Evolutionary conservation across 2,797 vertebrate genomes (phyloP), one percentile per base, ranked within the genome.

Genomic region (Poeciliopsis presidionis): DNA sequence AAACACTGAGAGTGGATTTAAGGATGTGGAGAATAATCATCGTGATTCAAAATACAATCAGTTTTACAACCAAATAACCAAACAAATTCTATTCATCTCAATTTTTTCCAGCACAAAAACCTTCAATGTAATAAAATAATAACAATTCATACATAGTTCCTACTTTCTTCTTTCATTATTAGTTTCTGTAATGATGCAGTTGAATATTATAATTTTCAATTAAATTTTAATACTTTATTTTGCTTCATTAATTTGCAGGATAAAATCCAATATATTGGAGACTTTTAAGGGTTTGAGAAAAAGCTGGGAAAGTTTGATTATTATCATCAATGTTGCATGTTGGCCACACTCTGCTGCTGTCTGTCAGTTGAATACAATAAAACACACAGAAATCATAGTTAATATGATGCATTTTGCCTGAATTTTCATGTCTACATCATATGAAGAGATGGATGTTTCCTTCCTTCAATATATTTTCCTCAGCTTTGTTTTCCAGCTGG

Each of bases 401-500:
- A 87, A 5, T 7, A 41, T 41, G 7, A 8, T 41, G 39, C 7
- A 41, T 7, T 41, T 41, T 75, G 73, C 77, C 46, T 73, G 51
- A 49, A 81, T 79, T 47, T 51, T 46, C 12, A 39, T 12, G 39
- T n/a, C 45, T 46, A 47, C 7, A 47, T 57, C 53, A 90, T 88
- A 87, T 91, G 84, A 71, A 7, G 45, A 85, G 30, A 65, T 51
- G 28, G 47, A 79, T 94, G 74, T 87, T 80, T 83, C 65, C 72
- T 11, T 11, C 73, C 87, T 83, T 75, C 70, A 79, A 67, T 77
- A 55, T 45, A 90, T 83, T 80, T 91, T 78, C 80, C 47, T 75
- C 69, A 2, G 76, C 85, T 81, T 88, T 45, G 43, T 65, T 86
- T 76, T 84, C 55, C 80, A 78, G 89, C 87, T 88, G 84, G 74